phyloP scores from a whole-genome alignment of 2,888 invertebrate genomes.

The Meandrusa payeni region DNA sequence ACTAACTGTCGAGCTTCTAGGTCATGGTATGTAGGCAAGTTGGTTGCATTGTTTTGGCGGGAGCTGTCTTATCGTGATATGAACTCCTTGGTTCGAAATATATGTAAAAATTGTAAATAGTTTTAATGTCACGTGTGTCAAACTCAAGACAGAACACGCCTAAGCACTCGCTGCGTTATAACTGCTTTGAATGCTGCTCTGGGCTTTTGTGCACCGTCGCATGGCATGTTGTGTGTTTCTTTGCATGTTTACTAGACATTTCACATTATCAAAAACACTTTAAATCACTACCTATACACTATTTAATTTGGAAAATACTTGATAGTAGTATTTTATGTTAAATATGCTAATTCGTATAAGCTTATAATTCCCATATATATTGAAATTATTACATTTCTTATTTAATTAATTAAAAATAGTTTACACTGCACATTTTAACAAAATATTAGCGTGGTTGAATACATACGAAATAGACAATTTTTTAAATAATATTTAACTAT shows the following conservation, averaged over 20 bases:
- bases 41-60: slow-evolving; percentile 47
- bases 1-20: slow-evolving; percentile 64
- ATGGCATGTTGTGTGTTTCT: slow-evolving; percentile 22
- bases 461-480: no score
- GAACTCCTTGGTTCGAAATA: slow-evolving; percentile 25
- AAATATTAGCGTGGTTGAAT: no score
- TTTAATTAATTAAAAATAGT: neutral
- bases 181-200: slow-evolving; percentile 32
- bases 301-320: neutral
- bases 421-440: neutral
- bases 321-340: slow-evolving; percentile 10
- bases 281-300: neutral
- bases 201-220: slow-evolving; percentile 17
- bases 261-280: neutral
- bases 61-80: slow-evolving; percentile 50
- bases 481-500: no score
- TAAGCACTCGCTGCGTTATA: slow-evolving; percentile 35
- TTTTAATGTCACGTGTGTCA: slow-evolving; percentile 29
- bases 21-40: slow-evolving; percentile 68
- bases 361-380: neutral
- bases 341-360: slow-evolving; percentile 4
- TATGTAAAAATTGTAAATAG: slow-evolving; percentile 40
- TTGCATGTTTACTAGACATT: slow-evolving; percentile 15
- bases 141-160: slow-evolving; percentile 55
- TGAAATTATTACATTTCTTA: neutral